These are phyloP conservation scores for Pseudopleuronectes americanus DNA, from an alignment of 2,797 vertebrate species.

Conservation along the genomic window DNA sequence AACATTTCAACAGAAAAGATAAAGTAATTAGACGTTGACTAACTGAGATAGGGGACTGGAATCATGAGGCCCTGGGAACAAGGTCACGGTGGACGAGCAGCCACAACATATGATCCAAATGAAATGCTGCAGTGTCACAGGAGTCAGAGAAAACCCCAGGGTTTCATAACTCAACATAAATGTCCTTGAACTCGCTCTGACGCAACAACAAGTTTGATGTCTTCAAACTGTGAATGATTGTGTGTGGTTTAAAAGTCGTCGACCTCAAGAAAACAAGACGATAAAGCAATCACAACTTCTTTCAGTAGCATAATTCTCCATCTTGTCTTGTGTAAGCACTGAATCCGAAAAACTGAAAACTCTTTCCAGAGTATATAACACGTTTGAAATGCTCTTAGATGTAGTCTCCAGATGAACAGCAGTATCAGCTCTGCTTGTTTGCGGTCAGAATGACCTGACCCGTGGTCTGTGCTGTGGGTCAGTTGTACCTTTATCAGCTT, in stretches of 20 bases:
- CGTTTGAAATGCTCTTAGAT: too few relatives aligned
- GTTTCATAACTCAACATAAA: background rate
- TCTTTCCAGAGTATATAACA: too few relatives aligned
- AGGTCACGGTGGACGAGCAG: background rate
- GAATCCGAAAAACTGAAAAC: background rate
- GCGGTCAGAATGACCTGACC: background rate
- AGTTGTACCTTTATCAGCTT: too few relatives aligned
- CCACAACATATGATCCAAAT: constrained; percentile 2
- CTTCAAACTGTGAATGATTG: background rate
- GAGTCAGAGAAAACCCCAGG: background rate
- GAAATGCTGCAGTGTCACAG: background rate
- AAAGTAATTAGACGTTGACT: background rate
- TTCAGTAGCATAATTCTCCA: background rate
- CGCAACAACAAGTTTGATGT: background rate
- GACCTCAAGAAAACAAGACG: background rate
- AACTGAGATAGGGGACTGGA: background rate
- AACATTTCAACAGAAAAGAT: background rate
- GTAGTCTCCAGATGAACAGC: background rate
- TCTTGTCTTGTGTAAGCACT: background rate
- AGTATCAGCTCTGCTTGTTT: background rate
- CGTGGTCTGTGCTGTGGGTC: background rate
- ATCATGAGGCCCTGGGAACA: constrained; percentile 3
- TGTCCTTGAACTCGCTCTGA: background rate
- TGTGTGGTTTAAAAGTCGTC: background rate
- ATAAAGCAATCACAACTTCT: background rate